Conservation (phyloP, 1,140 invertebrate species). For the Leucophenga varia region DNA sequence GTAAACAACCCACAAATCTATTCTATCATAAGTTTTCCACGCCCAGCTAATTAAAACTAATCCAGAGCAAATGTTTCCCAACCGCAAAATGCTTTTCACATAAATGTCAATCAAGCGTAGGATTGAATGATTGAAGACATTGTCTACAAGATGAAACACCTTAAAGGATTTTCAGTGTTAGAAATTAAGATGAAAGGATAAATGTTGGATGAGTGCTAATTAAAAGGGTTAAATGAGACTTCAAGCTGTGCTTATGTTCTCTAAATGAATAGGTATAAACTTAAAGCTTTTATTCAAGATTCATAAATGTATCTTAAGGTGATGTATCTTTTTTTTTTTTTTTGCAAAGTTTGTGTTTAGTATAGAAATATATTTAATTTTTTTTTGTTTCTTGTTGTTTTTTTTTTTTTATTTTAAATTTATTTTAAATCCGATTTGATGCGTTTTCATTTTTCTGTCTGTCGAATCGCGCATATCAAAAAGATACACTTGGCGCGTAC, state of each 20-base stretch:
- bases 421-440: conserved; percentile 14
- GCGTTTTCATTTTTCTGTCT: conserved; percentile 3
- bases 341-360: conserved; percentile 4
- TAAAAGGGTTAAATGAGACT: background rate
- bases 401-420: conserved; percentile 6
- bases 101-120: conserved; percentile 46
- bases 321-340: no score
- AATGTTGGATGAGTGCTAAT: background rate
- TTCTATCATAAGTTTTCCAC: no score
- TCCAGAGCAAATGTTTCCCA: conserved; percentile 20
- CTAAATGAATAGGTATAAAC: background rate
- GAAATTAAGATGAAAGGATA: background rate
- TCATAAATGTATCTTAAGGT: no score
- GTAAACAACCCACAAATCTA: no score
- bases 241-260: background rate
- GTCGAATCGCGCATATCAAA: conserved; percentile 31
- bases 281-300: no score
- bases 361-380: conserved; percentile 21
- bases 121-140: conserved; percentile 55
- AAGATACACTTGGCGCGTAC: conserved; percentile 36
- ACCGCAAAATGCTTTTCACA: conserved; percentile 36
- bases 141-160: background rate
- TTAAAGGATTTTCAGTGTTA: background rate
- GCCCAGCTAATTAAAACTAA: conserved; percentile 46
- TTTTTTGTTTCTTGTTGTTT: background rate